These are phyloP conservation scores for Solenopsis fugax DNA, from an alignment of 1,140 invertebrate species.

Conservation along the genomic window DNA sequence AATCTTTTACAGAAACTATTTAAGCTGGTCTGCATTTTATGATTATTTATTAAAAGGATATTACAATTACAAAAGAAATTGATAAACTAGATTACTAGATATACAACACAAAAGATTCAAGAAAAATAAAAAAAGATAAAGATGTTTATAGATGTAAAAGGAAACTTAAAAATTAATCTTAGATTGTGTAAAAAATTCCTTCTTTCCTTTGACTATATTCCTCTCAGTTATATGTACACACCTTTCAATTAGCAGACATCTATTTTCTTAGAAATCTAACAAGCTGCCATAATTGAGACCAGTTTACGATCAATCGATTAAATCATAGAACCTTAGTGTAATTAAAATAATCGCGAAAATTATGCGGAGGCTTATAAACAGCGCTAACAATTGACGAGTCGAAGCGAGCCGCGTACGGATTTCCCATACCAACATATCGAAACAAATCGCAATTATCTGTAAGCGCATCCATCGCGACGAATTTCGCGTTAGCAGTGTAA, in stretches of 20 bases:
- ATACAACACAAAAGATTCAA: neutral
- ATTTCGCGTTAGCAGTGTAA: conserved; percentile 50
- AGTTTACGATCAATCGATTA: neutral
- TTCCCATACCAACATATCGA: neutral
- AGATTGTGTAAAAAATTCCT: neutral
- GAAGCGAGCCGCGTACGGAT: neutral
- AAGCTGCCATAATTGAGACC: neutral
- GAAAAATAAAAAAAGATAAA: neutral
- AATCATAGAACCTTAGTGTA: neutral
- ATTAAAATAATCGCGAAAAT: conserved; percentile 2
- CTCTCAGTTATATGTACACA: neutral
- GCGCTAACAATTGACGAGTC: neutral
- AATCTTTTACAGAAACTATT: neutral
- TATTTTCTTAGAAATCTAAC: conserved; percentile 13
- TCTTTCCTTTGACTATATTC: neutral
- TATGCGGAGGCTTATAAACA: neutral
- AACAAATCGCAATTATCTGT: neutral
- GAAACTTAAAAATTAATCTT: neutral
- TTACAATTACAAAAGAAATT: neutral
- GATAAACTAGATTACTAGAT: neutral
- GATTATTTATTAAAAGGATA: neutral
- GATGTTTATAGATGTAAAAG: neutral
- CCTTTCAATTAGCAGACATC: neutral
- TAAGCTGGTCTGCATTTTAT: neutral
- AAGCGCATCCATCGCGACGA: conserved; percentile 5